Base-by-base conservation (phyloP, 2,797 vertebrate species). In the Masticophis lateralis region DNA sequence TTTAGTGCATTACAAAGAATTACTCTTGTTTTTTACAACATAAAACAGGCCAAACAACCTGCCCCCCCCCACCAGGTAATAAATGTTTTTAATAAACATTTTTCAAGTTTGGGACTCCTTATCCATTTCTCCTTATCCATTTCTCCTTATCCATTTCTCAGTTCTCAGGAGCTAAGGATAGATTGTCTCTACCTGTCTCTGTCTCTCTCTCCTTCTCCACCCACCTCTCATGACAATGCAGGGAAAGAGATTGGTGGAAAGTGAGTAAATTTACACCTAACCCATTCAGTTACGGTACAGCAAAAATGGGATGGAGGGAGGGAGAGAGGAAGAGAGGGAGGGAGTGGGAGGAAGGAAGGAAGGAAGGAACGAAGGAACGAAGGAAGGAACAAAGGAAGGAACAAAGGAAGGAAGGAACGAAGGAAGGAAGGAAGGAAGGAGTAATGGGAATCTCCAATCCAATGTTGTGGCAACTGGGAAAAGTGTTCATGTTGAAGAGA, bases 1-100 rank as follows among this genome's bases (percentile, higher is more conserved):
- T 97, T 97, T 97, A 97, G 93, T 96, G 96, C 94, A 53, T 97
- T 96, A 97, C 96, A 97, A 97, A 97, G 96, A 97, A 97, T 96
- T 96, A 97, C 97, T 97, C 96, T 97, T 97, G 96, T 97, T 98
- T 97, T 97, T 95, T 96, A 95, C 95, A 95, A 95, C 94, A 96
- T 97, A 97, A 97, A 98, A 97, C 96, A 97, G 95, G 95, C 74
- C 94, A 97, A 97, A 97, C 97, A 98, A 97, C 97, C 96, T 22
- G 9, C 3, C 3, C 32, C 14, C 7, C 14, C 7, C 8, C 1
- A n/a, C n/a, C n/a, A n/a, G n/a, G n/a, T n/a, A n/a, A n/a, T n/a
- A n/a, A n/a, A n/a, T n/a, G n/a, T n/a, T 97, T 96, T 95, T 97
- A 98, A 98, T 97, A 97, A 98, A 97, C 97, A 96, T 95, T 97